phyloP scores from a whole-genome alignment of 1,140 invertebrate genomes.

The Pogonognathellus flavescens region DNA sequence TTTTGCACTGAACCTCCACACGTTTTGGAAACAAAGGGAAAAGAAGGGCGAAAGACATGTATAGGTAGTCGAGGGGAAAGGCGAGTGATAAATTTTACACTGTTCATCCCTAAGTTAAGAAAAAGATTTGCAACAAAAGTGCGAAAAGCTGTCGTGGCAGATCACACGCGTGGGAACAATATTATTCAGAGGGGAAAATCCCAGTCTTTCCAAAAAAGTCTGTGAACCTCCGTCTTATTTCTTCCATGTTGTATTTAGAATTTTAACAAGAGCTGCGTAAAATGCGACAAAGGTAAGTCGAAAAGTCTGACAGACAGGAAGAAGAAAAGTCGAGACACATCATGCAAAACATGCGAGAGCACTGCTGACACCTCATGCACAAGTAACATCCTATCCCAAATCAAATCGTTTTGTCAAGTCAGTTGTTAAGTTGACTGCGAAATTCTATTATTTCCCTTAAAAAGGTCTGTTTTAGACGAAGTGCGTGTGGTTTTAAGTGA shows the following conservation, averaged over 20 bases:
- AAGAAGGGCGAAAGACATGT: neutral
- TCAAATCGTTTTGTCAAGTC: no score
- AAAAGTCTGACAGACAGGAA: constrained; percentile 22
- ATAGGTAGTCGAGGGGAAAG: constrained; percentile 34
- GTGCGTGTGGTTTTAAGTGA: no score
- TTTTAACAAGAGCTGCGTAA: neutral
- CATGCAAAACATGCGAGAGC: neutral
- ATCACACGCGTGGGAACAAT: constrained; percentile 66
- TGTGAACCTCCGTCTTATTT: neutral
- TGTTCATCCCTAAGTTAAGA: constrained; percentile 49
- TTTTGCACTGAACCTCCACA: neutral
- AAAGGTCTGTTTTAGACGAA: no score
- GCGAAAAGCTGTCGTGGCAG: constrained; percentile 62
- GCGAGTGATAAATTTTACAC: constrained; percentile 63
- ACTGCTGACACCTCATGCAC: neutral
- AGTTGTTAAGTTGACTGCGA: no score
- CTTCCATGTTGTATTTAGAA: constrained; percentile 21
- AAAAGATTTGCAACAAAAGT: constrained; percentile 64
- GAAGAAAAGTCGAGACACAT: neutral
- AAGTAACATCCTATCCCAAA: no score
- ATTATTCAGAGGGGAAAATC: constrained; percentile 62
- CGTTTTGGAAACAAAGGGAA: neutral
- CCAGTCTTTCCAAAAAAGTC: neutral
- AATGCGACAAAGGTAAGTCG: neutral
- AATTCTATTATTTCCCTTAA: no score